Conservation (phyloP, 2,888 invertebrate genomes). For the Folsomia manolachei region DNA sequence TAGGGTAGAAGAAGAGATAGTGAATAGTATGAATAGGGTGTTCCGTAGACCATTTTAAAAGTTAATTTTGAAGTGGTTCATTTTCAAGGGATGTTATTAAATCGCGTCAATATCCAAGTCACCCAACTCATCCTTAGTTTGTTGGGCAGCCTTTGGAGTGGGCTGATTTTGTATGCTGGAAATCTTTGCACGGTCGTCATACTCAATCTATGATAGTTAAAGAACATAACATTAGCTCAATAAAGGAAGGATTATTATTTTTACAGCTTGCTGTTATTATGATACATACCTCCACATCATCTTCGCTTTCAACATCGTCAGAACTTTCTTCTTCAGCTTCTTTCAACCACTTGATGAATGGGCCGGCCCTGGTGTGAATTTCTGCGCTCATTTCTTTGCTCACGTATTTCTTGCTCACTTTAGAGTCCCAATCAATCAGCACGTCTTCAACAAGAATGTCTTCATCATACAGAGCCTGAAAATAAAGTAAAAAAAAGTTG, state of each 20-base stretch:
- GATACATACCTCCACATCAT: conserved; percentile 62
- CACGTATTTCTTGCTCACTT: conserved; percentile 92
- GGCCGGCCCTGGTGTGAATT: conserved; percentile 85
- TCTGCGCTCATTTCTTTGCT: conserved; percentile 84
- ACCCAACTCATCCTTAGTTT: conserved; percentile 68
- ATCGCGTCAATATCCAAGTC: conserved; percentile 93
- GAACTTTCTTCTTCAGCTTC: conserved; percentile 91
- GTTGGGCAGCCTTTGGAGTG: conserved; percentile 9
- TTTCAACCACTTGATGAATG: conserved; percentile 93
- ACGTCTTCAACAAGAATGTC: conserved; percentile 94
- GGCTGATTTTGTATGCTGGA: conserved; percentile 68
- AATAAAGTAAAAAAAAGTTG: conserved; percentile 26
- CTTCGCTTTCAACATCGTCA: conserved; percentile 70
- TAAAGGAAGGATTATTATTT: not conserved
- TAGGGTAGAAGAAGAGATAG: not conserved
- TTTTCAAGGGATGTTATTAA: conserved; percentile 56
- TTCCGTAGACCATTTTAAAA: no score
- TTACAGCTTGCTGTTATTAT: not conserved
- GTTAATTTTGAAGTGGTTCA: not conserved
- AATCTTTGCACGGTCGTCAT: conserved; percentile 79
- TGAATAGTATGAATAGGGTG: no score
- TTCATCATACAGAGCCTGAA: conserved; percentile 81
- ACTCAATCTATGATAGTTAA: conserved; percentile 68
- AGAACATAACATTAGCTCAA: no score
- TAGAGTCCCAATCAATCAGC: conserved; percentile 91